Evolutionary conservation across 2,888 invertebrate genomes (phyloP).

Genomic region (Patella ulyssiponensis): DNA sequence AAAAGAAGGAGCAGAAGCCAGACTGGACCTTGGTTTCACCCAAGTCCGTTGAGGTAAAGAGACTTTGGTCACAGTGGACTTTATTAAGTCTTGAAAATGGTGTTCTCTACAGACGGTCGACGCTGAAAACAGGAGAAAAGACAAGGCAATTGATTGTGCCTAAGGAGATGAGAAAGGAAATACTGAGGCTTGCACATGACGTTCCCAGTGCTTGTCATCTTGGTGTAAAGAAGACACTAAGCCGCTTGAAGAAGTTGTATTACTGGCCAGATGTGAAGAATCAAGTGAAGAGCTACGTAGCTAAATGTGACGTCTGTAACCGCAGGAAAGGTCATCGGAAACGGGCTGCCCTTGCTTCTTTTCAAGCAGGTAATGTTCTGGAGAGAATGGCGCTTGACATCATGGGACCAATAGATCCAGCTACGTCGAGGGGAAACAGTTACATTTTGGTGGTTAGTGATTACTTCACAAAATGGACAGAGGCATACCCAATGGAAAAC

Average conservation of each 20-base stretch:
- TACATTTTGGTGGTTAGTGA: neutral
- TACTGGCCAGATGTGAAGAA: neutral
- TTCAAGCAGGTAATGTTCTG: constrained; percentile 30
- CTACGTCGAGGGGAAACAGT: constrained; percentile 25
- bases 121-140: no score
- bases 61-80: constrained; percentile 5
- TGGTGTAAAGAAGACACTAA: neutral
- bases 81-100: no score
- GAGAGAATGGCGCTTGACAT: constrained; percentile 33
- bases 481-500: neutral
- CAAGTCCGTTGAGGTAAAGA: neutral
- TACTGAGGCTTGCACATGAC: neutral
- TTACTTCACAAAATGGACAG: constrained; percentile 3
- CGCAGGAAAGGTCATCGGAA: neutral
- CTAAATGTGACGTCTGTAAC: neutral
- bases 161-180: neutral
- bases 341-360: neutral
- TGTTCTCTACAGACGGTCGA: no score
- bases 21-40: neutral
- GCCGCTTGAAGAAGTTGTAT: neutral
- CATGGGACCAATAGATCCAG: constrained; percentile 24
- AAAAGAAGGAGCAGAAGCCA: neutral
- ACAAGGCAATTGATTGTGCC: no score
- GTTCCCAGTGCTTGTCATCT: neutral
- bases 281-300: neutral